Base-by-base conservation (phyloP, 2,113 vertebrate genomes). In the Diglossa brunneiventris region DNA sequence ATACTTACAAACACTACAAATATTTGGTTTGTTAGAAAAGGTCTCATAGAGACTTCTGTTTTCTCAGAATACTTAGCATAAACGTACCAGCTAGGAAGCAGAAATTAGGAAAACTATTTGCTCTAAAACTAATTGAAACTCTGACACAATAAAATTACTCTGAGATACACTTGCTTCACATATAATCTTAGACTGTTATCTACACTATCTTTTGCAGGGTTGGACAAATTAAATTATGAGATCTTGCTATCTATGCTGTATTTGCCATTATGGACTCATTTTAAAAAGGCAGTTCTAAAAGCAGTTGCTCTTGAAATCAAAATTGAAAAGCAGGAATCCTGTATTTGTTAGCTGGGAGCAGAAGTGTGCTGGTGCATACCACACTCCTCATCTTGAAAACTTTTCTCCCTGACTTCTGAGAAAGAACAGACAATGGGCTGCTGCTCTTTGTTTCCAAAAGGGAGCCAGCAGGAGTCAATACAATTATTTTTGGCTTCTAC, bases 41-140 rank as follows among this genome's bases (percentile, higher is more conserved):
- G 30, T 87, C n/a, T 92, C 59, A 74, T 7, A 88, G 33, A 91
- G 35, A 27, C 20, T 39, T 61, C 63, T 82, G 55, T 59, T 79
- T 96, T 94, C 75, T 35, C 22, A 28, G 13, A 28, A 14, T 90
- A 49, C 83, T 95, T 91, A 90, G 18, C 66, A 77, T 76, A 74
- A 73, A 74, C 6, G 20, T 83, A 63, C 30, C 39, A 89, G 35
- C 66, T 75, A 90, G 39, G 55, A 94, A 95, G 63, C 24, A 77
- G 90, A 97, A 96, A 28, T 64, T 52, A 97, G 63, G 61, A 85
- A 41, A 96, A 64, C 2, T 92, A 39, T 95, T 96, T 85, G 42
- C 72, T 96, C 56, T 61, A 91, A 76, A 96, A 95, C 72, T 68
- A 96, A 88, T 69, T 93, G 69, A 95, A 97, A 83, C n/a, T 2